phyloP scores from a whole-genome alignment of 2,888 invertebrate species.

The Caenorhabditis sinica region DNA sequence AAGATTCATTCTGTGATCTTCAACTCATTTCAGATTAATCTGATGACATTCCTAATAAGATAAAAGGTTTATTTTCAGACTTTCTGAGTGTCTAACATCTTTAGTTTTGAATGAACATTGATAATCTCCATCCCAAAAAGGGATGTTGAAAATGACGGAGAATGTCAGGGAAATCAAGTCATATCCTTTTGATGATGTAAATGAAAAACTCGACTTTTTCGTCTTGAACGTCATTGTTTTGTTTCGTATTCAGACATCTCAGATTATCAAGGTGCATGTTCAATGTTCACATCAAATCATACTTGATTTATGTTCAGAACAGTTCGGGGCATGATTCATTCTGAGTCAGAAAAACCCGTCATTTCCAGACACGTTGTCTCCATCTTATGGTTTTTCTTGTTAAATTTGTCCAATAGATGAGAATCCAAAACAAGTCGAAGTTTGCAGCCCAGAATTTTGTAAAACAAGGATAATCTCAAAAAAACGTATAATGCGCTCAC shows the following conservation, averaged over 20 bases:
- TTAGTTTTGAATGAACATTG: conserved; percentile 5
- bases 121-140: background rate
- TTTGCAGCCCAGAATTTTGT: no score
- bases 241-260: background rate
- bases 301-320: background rate
- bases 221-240: background rate
- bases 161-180: background rate
- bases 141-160: conserved; percentile 5
- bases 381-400: background rate
- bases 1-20: conserved; percentile 6
- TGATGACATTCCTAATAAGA: conserved; percentile 10
- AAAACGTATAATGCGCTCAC: no score
- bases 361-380: background rate
- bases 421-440: no score
- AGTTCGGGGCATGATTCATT: background rate
- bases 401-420: no score
- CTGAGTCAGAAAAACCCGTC: conserved; percentile 11
- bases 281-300: background rate
- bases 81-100: conserved; percentile 8
- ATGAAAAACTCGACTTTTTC: background rate
- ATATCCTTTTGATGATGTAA: conserved; percentile 12
- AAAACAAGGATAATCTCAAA: no score
- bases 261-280: background rate
- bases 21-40: conserved; percentile 6
- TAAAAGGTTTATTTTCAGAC: conserved; percentile 21